Conservation (phyloP, 2,888 invertebrate genomes). For the Sussaba pulchella region DNA sequence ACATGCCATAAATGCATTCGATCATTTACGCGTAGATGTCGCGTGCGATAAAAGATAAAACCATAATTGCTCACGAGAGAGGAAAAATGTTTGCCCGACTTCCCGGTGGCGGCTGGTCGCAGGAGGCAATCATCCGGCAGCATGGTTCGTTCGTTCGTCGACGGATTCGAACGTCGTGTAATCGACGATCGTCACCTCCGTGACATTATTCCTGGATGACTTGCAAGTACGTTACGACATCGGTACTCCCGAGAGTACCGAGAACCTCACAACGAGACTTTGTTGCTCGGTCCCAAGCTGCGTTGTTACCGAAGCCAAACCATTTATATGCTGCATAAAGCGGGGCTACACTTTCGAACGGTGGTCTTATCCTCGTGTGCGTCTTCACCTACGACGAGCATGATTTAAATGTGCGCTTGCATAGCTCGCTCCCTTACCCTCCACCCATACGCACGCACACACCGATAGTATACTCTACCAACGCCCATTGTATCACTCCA, state of each 20-base stretch:
- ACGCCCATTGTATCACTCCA: constrained; percentile 79
- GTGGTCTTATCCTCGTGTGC: constrained; percentile 23
- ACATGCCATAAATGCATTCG: no score
- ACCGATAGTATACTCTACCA: constrained; percentile 34
- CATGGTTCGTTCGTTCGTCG: constrained; percentile 15
- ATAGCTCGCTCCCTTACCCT: constrained; percentile 39
- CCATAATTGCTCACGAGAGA: no score
- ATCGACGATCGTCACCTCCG: constrained; percentile 7
- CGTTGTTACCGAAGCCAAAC: constrained; percentile 7
- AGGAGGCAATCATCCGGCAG: no score
- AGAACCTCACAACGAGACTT: constrained; percentile 8
- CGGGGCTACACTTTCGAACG: constrained; percentile 16
- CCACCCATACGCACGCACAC: constrained; percentile 5
- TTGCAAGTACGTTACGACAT: constrained; percentile 21
- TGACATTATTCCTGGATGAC: constrained; percentile 6
- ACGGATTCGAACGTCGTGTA: constrained; percentile 10
- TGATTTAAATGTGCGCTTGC: constrained; percentile 13
- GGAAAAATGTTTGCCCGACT: no score
- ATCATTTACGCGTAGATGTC: no score
- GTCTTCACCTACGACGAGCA: constrained; percentile 5
- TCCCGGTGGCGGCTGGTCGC: no score
- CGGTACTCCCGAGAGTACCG: not conserved
- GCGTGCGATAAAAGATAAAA: no score
- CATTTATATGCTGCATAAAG: constrained; percentile 42
- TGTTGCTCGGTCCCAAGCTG: constrained; percentile 1